A percentile compares a stretch with the other conserved stretches of the same genome.
Evolutionary conservation across 2,888 invertebrate genomes (phyloP).

Genomic region (Acanthopleura granulata): DNA sequence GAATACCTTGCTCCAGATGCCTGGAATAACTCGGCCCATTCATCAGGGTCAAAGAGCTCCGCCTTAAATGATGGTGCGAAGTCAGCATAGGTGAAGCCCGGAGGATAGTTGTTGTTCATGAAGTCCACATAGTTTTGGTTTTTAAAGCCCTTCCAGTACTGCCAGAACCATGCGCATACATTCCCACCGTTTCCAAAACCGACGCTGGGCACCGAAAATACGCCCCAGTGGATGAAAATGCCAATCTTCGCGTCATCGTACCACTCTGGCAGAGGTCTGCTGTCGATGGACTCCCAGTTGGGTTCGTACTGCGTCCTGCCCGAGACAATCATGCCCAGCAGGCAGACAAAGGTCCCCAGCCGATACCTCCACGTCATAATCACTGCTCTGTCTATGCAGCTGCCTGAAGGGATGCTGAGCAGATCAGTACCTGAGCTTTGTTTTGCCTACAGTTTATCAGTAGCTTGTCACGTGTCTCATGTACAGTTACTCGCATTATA

Average conservation of each 20-base stretch:
- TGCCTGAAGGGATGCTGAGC: too few relatives aligned
- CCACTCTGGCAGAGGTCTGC: slow-evolving; percentile 66
- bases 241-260: slow-evolving; percentile 70
- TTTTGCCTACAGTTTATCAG: too few relatives aligned
- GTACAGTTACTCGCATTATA: too few relatives aligned
- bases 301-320: slow-evolving; percentile 31
- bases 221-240: slow-evolving; percentile 71
- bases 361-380: too few relatives aligned
- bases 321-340: too few relatives aligned
- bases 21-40: slow-evolving; percentile 86
- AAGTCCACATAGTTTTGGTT: slow-evolving; percentile 70
- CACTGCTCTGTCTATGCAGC: too few relatives aligned
- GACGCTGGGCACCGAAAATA: slow-evolving; percentile 61
- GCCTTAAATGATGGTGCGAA: slow-evolving; percentile 87
- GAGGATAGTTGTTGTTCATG: slow-evolving; percentile 86
- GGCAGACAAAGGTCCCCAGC: too few relatives aligned
- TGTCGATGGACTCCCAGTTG: slow-evolving; percentile 68
- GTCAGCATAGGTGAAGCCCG: slow-evolving; percentile 89
- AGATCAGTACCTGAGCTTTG: too few relatives aligned
- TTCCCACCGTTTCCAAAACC: neutral
- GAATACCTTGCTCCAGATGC: slow-evolving; percentile 85
- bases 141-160: slow-evolving; percentile 76
- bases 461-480: too few relatives aligned
- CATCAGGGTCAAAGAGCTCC: slow-evolving; percentile 85
- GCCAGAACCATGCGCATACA: slow-evolving; percentile 88